phyloP scores from a whole-genome alignment of 30 jellyfish, hydroid and myxozoan species.

The Cassiopea xamachana region DNA sequence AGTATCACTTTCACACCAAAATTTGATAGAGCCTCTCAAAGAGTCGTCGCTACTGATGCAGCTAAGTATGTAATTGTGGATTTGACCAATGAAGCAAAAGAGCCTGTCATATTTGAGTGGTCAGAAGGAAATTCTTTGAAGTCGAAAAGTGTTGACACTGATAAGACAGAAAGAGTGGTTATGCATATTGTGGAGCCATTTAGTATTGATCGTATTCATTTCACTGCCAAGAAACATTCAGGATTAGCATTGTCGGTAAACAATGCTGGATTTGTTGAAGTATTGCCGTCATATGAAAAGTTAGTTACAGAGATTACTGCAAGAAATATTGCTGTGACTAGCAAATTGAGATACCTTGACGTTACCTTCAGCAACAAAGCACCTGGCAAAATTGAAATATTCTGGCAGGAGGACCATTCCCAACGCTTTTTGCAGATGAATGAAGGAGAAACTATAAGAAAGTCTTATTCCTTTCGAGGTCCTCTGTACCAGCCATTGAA shows the following conservation, averaged over 20 bases:
- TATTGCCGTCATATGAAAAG: constrained; percentile 38
- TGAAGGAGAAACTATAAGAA: constrained; percentile 19
- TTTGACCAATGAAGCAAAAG: constrained; percentile 26
- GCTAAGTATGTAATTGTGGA: constrained; percentile 26
- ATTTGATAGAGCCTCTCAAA: background rate
- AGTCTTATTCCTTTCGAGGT: background rate
- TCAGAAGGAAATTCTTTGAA: background rate
- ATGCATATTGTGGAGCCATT: background rate
- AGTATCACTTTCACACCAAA: constrained; percentile 6
- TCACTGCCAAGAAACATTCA: constrained; percentile 14
- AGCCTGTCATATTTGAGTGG: constrained; percentile 36
- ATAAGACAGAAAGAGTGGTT: background rate
- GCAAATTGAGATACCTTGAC: constrained; percentile 26
- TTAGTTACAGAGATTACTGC: constrained; percentile 13
- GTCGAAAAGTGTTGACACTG: background rate
- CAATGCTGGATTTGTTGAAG: constrained; percentile 9
- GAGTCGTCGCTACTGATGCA: constrained; percentile 28
- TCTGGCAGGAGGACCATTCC: constrained; percentile 37
- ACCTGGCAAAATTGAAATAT: constrained; percentile 30
- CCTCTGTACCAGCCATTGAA: constrained; percentile 5
- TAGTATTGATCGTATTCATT: background rate
- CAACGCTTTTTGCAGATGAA: constrained; percentile 7
- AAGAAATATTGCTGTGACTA: constrained; percentile 5
- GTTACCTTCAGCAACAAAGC: constrained; percentile 40
- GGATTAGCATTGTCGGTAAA: constrained; percentile 11